Conservation (phyloP, 2,888 invertebrate species). For the Ecliptopera silaceata region DNA sequence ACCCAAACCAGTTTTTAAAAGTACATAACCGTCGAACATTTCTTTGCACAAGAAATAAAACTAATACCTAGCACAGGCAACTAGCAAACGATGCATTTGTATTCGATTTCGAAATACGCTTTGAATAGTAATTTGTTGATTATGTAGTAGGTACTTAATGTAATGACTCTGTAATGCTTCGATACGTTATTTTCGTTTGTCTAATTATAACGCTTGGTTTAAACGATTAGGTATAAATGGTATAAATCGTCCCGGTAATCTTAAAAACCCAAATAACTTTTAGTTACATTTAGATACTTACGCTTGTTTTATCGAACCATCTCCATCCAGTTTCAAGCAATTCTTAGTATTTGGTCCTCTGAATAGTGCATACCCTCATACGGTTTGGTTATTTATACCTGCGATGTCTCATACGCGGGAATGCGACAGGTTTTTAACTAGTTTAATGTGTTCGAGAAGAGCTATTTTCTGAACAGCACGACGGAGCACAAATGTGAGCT, state of each 20-base stretch:
- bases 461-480: slow-evolving; percentile 6
- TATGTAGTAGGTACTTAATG: background rate
- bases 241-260: no score
- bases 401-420: background rate
- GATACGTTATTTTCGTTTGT: background rate
- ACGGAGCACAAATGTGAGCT: slow-evolving; percentile 4
- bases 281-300: no score
- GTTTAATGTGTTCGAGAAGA: slow-evolving; percentile 12
- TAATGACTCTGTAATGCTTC: background rate
- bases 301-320: no score
- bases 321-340: no score
- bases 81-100: slow-evolving; percentile 4
- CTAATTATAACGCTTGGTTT: no score
- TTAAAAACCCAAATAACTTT: no score
- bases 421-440: slow-evolving; percentile 18
- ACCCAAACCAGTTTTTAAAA: background rate
- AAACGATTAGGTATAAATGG: no score
- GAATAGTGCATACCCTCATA: no score
- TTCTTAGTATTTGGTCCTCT: background rate
- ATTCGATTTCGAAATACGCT: slow-evolving; percentile 1
- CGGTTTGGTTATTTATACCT: no score
- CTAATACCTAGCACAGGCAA: background rate
- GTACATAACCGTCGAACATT: background rate
- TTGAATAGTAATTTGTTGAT: slow-evolving; percentile 9
- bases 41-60: background rate